phyloP scores from a whole-genome alignment of 2,888 invertebrate species.

The Nymphalis c-album region DNA sequence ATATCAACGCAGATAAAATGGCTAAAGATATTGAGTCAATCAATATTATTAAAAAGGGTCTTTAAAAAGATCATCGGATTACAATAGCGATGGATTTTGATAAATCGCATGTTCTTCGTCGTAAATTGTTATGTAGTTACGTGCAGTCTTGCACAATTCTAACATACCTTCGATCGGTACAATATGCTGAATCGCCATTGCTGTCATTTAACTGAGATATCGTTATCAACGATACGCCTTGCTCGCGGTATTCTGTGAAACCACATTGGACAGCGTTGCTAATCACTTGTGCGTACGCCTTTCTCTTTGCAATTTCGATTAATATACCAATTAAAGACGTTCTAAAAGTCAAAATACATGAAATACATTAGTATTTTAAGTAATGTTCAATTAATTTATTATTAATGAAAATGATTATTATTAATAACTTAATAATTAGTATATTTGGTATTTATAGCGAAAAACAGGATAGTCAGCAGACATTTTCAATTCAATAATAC shows the following conservation, averaged over 20 bases:
- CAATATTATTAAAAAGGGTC: no score
- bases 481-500: constrained; percentile 39
- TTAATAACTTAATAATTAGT: not conserved
- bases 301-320: constrained; percentile 36
- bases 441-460: not conserved
- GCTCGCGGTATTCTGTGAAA: constrained; percentile 71
- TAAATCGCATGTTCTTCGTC: not conserved
- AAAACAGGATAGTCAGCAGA: constrained; percentile 19
- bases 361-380: no score
- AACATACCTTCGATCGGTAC: constrained; percentile 6
- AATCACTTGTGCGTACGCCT: constrained; percentile 35
- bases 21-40: no score
- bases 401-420: not conserved
- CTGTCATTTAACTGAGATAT: constrained; percentile 53
- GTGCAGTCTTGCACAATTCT: not conserved
- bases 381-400: no score
- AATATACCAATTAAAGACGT: constrained; percentile 7
- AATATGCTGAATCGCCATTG: constrained; percentile 45
- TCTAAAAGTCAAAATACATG: no score
- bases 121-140: not conserved
- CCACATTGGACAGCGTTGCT: constrained; percentile 46
- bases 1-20: no score
- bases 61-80: not conserved
- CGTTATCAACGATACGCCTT: constrained; percentile 77
- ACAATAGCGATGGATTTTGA: constrained; percentile 2